These are phyloP conservation scores for Ophonus ardosiacus DNA, from an alignment of 2,888 invertebrate genomes.

Conservation along the genomic window DNA sequence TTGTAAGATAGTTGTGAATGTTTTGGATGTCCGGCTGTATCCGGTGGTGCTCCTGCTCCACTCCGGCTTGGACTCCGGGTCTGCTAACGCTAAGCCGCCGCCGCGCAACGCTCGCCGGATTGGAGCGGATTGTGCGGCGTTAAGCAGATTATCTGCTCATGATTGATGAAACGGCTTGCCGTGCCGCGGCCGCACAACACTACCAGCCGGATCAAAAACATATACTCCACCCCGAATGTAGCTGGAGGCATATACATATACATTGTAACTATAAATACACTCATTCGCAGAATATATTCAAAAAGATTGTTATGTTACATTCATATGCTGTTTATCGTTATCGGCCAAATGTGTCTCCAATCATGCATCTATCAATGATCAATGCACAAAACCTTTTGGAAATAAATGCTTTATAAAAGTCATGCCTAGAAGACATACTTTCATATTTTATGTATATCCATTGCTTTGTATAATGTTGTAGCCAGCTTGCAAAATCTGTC, in stretches of 20 bases:
- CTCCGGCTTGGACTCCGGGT: constrained; percentile 62
- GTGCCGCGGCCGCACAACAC: constrained; percentile 68
- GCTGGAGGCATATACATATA: neutral
- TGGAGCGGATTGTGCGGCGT: constrained; percentile 77
- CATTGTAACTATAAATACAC: neutral
- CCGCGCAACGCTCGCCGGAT: constrained; percentile 70
- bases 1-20: neutral
- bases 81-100: constrained; percentile 17
- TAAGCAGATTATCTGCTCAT: constrained; percentile 82
- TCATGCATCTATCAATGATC: no score
- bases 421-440: no score
- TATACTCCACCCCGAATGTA: constrained; percentile 56
- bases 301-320: no score
- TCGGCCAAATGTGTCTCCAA: no score
- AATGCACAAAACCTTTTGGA: no score
- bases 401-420: no score
- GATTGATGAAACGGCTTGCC: constrained; percentile 78
- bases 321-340: no score
- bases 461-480: no score
- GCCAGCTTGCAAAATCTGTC: no score
- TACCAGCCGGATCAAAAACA: constrained; percentile 73
- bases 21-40: constrained; percentile 37
- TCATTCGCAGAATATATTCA: no score
- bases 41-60: constrained; percentile 65
- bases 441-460: no score